Evolutionary conservation across 2,113 vertebrate genomes (phyloP), one percentile per base, ranked within the genome.

Genomic region (Sinocyclocheilus rhinocerous): DNA sequence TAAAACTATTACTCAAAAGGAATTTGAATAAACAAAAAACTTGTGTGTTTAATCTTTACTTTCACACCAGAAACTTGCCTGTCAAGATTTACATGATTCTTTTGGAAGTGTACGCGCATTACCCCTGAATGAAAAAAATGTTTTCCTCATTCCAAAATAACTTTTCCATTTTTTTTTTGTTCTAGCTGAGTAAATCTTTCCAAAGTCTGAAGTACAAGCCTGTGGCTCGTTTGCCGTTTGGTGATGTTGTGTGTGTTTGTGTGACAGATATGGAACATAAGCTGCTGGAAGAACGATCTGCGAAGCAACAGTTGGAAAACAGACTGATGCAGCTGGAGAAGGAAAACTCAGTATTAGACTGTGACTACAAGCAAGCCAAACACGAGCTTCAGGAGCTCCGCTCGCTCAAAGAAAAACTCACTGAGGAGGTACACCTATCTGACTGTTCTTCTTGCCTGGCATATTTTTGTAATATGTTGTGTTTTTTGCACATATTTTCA

Each of bases 271-370:
- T 98, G 96, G 98, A 99, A 90, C 92, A 93, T 88, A 97, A 96
- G 55, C 94, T 99, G 76, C 89, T 95, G 77, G 98, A 99, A 89
- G 98, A 99, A 91, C 96, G 94, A 73, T 91, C 90, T 80, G 88
- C 94, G 26, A 98, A 97, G 91, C 95, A 97, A 87, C 97, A 96
- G 92, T 94, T 98, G 87, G 98, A 99, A 92, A 96, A 94, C 82
- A 91, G 93, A n/a, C 88, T 99, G 88, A 90, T 99, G 90, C 96
- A 97, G 88, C 93, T 96, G 36, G 96, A 98, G 94, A 99, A 98
- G 87, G 95, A 95, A 45, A 95, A 96, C 89, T 99, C 97, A 8
- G 94, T 97, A 92, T 90, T 98, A 88, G 97, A 98, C 92, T 97
- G 97, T 36, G 97, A 99, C 90, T 95, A 96, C 91, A 99, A 97